Evolutionary conservation across 2,888 invertebrate species (phyloP).

Genomic region (Meta bourneti): DNA sequence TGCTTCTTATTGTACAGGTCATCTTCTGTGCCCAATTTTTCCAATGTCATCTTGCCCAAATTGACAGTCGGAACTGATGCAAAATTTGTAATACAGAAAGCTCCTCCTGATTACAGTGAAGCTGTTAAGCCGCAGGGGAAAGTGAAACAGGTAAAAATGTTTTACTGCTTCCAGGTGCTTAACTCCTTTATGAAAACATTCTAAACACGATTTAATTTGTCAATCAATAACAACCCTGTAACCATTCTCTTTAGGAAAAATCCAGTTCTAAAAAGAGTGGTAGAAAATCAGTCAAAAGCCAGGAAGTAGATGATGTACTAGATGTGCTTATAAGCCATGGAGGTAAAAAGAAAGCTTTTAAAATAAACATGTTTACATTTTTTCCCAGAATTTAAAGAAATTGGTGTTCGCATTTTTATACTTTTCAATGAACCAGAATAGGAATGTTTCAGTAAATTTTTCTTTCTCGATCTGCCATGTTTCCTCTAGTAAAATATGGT

Average conservation of each 20-base stretch:
- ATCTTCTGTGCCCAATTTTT: conserved; percentile 85
- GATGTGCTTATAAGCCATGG: conserved; percentile 96
- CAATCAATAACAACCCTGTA: not conserved
- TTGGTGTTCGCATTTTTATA: not conserved
- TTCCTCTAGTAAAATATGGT: no score
- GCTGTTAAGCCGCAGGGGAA: conserved; percentile 83
- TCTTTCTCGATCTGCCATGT: no score
- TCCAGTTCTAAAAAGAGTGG: conserved; percentile 56
- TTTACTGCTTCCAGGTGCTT: not conserved
- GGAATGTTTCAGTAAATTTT: not conserved
- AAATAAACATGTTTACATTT: not conserved
- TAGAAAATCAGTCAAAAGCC: conserved; percentile 84
- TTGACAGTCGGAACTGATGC: conserved; percentile 65
- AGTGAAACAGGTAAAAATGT: conserved; percentile 43
- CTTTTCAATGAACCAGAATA: not conserved
- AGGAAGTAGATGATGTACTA: conserved; percentile 93
- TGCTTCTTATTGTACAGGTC: conserved; percentile 80
- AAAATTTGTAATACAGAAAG: conserved; percentile 80
- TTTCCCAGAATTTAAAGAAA: not conserved
- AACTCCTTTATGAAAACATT: not conserved
- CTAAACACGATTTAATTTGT: not conserved
- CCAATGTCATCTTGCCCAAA: conserved; percentile 78
- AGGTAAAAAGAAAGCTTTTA: conserved; percentile 80
- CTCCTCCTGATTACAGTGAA: conserved; percentile 88
- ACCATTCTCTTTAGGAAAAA: conserved; percentile 30